A percentile compares a stretch with the other conserved stretches of the same genome.
These are phyloP conservation scores for Brenthis ino DNA, from an alignment of 2,888 invertebrate species.

Conservation along the genomic window DNA sequence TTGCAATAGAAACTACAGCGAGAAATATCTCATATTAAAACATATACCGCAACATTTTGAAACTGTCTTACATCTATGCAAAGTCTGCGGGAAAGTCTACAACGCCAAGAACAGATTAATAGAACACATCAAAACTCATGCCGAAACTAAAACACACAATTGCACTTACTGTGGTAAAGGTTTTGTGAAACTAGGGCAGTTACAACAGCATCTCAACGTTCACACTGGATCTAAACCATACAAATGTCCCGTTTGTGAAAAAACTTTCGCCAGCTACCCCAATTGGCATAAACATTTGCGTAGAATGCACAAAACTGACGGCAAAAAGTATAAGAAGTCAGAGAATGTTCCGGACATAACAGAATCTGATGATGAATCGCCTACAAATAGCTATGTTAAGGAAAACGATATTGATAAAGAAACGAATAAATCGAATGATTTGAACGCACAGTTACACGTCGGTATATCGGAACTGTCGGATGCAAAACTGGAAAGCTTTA, in stretches of 20 bases:
- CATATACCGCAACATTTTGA: constrained; percentile 68
- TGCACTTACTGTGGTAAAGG: constrained; percentile 81
- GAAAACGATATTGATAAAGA: constrained; percentile 17
- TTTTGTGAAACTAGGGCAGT: constrained; percentile 52
- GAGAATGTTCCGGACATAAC: constrained; percentile 24
- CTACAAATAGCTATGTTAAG: constrained; percentile 7
- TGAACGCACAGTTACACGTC: constrained; percentile 17
- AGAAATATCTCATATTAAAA: constrained; percentile 63
- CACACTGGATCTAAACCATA: constrained; percentile 82
- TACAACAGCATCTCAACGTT: constrained; percentile 80
- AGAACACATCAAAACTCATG: constrained; percentile 62
- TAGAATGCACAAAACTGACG: constrained; percentile 58
- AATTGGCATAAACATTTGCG: constrained; percentile 82
- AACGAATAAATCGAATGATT: constrained; percentile 9
- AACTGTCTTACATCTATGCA: constrained; percentile 75
- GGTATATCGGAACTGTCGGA: constrained; percentile 11
- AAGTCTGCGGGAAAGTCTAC: constrained; percentile 81
- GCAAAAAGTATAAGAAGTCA: constrained; percentile 42
- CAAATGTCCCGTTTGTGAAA: constrained; percentile 80
- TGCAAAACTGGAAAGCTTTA: constrained; percentile 13
- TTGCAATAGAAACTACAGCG: constrained; percentile 80
- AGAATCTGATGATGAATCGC: constrained; percentile 11
- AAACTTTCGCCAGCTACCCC: constrained; percentile 80
- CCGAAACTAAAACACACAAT: constrained; percentile 68
- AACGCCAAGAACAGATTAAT: constrained; percentile 65